Conservation (phyloP, 2,888 invertebrate species). For the Iselma pallidipennis region DNA sequence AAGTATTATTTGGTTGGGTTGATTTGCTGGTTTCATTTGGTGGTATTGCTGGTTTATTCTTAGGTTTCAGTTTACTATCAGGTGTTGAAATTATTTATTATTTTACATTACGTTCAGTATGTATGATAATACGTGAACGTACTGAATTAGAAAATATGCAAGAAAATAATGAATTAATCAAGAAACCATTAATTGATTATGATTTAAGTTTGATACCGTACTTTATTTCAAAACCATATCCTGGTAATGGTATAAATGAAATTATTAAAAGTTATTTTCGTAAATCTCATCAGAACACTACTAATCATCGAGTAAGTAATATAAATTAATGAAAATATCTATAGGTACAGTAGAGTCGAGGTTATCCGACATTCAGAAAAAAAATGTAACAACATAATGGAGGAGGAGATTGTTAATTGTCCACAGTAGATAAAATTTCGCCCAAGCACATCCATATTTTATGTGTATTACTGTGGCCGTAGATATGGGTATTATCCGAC, state of each 20-base stretch:
- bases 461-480: no score
- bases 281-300: constrained; percentile 1
- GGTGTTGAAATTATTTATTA: constrained; percentile 79
- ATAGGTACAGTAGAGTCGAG: no score
- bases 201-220: constrained; percentile 52
- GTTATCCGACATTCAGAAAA: no score
- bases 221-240: constrained; percentile 43
- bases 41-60: constrained; percentile 67
- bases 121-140: constrained; percentile 62
- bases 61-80: constrained; percentile 76
- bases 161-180: constrained; percentile 55
- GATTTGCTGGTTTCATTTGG: constrained; percentile 73
- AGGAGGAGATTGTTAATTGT: no score
- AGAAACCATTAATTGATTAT: constrained; percentile 43
- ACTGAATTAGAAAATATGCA: constrained; percentile 56
- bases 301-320: constrained; percentile 24
- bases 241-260: constrained; percentile 40
- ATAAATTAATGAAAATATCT: no score
- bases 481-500: no score
- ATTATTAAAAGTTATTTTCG: constrained; percentile 28
- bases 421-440: no score
- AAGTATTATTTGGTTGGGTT: constrained; percentile 83
- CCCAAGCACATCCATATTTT: no score
- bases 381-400: no score
- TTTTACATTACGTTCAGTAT: constrained; percentile 72